A percentile compares a stretch with the other conserved stretches of the same genome.
These are phyloP conservation scores for Heterodera schachtii DNA, from an alignment of 1,140 invertebrate species.

Conservation along the genomic window DNA sequence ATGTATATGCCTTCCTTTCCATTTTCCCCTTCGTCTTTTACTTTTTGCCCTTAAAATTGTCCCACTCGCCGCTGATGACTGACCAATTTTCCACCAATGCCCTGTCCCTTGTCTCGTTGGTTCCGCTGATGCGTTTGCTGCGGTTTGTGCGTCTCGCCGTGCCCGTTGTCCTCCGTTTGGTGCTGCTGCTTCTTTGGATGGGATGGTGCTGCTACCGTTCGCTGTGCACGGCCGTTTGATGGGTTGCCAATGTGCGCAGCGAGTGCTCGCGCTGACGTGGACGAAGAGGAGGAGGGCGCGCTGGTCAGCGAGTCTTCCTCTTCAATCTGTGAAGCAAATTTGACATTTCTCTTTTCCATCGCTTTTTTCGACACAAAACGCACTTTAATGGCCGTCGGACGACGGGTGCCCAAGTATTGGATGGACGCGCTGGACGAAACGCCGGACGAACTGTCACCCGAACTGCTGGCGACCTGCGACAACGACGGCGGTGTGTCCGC, in stretches of 20 bases:
- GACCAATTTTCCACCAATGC: background rate
- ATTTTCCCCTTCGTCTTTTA: too few species aligned
- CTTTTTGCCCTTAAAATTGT: too few species aligned
- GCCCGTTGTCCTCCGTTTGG: background rate
- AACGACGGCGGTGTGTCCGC: background rate
- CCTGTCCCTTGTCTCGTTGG: background rate
- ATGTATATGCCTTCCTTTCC: too few species aligned
- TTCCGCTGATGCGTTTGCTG: background rate
- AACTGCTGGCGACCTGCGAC: background rate
- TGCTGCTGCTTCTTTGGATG: background rate
- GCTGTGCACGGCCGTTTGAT: background rate
- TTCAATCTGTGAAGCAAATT: background rate
- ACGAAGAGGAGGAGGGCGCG: background rate
- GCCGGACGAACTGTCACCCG: background rate
- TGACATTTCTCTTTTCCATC: background rate
- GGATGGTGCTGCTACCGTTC: background rate
- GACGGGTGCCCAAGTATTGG: slow-evolving; percentile 6
- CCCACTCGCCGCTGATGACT: background rate
- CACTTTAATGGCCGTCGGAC: background rate
- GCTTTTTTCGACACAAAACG: background rate
- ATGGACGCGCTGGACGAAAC: slow-evolving; percentile 2
- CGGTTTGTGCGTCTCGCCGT: background rate
- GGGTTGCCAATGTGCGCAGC: background rate
- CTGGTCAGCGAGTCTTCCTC: slow-evolving; percentile 8
- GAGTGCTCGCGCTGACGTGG: background rate